phyloP scores from a whole-genome alignment of 2,113 vertebrate genomes.

The Gambusia affinis region DNA sequence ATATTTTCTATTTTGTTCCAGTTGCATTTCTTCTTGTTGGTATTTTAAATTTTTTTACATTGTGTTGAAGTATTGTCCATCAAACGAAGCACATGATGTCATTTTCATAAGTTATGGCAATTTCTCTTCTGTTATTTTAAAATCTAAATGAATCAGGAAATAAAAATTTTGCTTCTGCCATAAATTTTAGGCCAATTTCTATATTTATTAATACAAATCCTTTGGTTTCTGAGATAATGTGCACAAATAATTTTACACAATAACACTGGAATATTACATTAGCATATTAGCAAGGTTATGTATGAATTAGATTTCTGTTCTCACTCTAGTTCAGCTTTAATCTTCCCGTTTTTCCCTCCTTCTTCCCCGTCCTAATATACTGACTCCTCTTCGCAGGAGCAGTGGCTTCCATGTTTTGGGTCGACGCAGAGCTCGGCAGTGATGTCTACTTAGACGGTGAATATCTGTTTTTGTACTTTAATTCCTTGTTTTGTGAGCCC shows the following conservation, averaged over 20 bases:
- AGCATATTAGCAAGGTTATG: not conserved
- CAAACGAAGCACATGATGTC: not conserved
- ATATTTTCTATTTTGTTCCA: not conserved
- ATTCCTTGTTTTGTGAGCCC: not conserved
- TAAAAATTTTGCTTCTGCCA: not conserved
- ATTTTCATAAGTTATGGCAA: not conserved
- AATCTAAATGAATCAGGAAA: not conserved
- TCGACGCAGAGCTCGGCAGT: slow-evolving; percentile 94
- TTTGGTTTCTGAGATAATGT: too few relatives aligned
- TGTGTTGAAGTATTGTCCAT: not conserved
- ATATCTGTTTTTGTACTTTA: not conserved
- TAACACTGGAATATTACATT: too few relatives aligned
- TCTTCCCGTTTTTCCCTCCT: not conserved
- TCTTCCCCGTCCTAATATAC: not conserved
- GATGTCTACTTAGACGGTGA: slow-evolving; percentile 97
- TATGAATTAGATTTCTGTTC: not conserved
- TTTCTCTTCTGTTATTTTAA: not conserved
- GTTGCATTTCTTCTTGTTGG: not conserved
- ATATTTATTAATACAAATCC: too few relatives aligned
- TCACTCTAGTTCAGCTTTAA: not conserved
- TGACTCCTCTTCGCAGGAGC: slow-evolving; percentile 80
- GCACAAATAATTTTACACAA: too few relatives aligned
- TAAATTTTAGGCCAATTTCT: not conserved
- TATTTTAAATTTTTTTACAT: not conserved
- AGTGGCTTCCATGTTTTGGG: slow-evolving; percentile 98